Base-by-base conservation (phyloP, 2,797 vertebrate genomes). In the Danio tinwini region DNA sequence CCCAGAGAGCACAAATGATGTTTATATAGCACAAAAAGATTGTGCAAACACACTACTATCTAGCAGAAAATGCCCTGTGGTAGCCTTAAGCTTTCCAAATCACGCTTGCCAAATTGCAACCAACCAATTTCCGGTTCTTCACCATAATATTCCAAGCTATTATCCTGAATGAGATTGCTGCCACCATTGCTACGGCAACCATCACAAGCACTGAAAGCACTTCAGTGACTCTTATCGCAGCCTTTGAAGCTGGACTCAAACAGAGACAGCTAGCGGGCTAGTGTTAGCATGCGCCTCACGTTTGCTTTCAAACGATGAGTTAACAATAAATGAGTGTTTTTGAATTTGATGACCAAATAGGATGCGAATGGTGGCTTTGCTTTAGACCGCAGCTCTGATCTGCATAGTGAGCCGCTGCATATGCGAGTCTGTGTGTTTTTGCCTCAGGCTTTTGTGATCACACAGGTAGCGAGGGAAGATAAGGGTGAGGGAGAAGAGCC, bases 201-300 rank as follows among this genome's bases (percentile, higher is more conserved):
- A 69, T 64, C 19, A 19, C 65, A 49, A 74, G 49, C 76, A 45
- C 50, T n/a, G 44, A 76, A 71, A 75, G 50, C 81, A 68, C 76
- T 74, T 82, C 71, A 75, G 63, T 45, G 39, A 56, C 76, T 64
- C 71, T 69, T 79, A 80, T 83, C 77, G 10, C n/a, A 52, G 59
- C 55, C 77, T 83, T 83, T 83, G 77, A 80, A 83, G 77, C 75
- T 76, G 59, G 59, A 59, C 77, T 70, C 58, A 71, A 80, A 65
- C 72, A 70, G 81, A 80, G 58, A 44, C 37, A 49, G 47, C 63
- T 76, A 45, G 58, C 12, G 1, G 50, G 59, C 50, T 42, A 67
- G 1, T 16, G 29, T 83, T 64, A 55, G 44, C 49, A 83, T 52
- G 40, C 59, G 0, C 16, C 44, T 76, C 65, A 83, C 52, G 72